Base-by-base conservation (phyloP, 2,797 vertebrate species). In the Ispidina lecontei region DNA sequence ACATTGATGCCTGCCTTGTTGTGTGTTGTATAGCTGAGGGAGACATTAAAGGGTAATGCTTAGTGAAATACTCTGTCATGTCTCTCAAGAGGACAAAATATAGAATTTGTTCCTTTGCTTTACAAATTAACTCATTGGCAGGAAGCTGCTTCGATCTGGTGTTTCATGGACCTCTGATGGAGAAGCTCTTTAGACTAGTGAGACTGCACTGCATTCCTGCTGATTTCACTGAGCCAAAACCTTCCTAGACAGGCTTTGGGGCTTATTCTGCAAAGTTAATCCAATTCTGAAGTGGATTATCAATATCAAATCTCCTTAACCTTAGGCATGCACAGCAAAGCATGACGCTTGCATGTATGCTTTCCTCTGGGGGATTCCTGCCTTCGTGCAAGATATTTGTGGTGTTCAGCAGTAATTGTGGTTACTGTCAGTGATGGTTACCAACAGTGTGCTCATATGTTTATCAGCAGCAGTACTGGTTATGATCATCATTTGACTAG, bases 261-360 rank as follows among this genome's bases (percentile, higher is more conserved):
- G 47, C 67, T 91, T 91, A 70, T 84, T 93, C 86, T 60, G 51
- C 63, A 54, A 59, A 72, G 78, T 68, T 95, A 96, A 95, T 95
- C 94, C 87, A 95, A 83, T 95, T 96, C 89, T 87, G 65, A 77
- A 85, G 65, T 85, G 87, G 94, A 94, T 96, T 95, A 89, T 94
- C 84, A 78, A 9, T 95, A 93, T 91, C 91, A 95, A 95, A 96
- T 94, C 95, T 94, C 78, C 87, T 95, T 95, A 95, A 95, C 87
- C 46, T 89, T 93, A 91, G 69, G 75, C 84, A 77, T 39, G 78
- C 76, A 89, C 62, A 55, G 78, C 76, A 93, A 93, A 83, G 84
- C 65, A 85, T 90, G 89, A 85, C 84, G 69, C 84, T 83, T 80
- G 25, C 5, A 22, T 35, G n/a, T 59, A 33, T 54, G 43, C 75